phyloP scores from a whole-genome alignment of 2,888 invertebrate genomes.

The Cryptocephalus moraei region DNA sequence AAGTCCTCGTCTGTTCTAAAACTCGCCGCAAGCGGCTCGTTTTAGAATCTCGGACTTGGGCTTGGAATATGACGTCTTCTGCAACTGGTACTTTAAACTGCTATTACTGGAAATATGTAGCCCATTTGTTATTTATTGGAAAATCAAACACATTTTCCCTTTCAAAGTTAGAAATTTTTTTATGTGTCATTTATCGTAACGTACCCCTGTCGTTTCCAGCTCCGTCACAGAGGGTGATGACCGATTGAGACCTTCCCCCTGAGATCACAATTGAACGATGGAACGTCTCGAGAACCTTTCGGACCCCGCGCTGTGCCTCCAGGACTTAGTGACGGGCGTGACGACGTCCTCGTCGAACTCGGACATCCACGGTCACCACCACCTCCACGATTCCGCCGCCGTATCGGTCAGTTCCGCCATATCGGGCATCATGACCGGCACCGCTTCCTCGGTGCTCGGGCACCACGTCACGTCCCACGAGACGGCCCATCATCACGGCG shows the following conservation, averaged over 20 bases:
- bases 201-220: background rate
- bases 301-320: conserved; percentile 63
- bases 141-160: too few species aligned
- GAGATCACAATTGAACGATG: conserved; percentile 31
- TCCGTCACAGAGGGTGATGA: conserved; percentile 2
- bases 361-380: conserved; percentile 42
- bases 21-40: too few species aligned
- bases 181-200: too few species aligned
- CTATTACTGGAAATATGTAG: too few species aligned
- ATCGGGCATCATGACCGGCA: conserved; percentile 46
- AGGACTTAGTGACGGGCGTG: conserved; percentile 58
- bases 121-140: too few species aligned
- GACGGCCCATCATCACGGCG: conserved; percentile 48
- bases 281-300: conserved; percentile 59
- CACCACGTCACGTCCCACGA: conserved; percentile 38
- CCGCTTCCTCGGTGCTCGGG: conserved; percentile 39
- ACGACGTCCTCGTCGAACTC: conserved; percentile 41
- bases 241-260: background rate
- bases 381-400: conserved; percentile 46
- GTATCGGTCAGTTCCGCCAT: conserved; percentile 49
- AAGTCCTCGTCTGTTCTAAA: too few species aligned
- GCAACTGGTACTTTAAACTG: too few species aligned
- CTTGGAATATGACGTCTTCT: too few species aligned
- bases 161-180: too few species aligned
- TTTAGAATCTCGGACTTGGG: too few species aligned